phyloP scores from a whole-genome alignment of 1,140 invertebrate species.

The Pteromalus puparum region DNA sequence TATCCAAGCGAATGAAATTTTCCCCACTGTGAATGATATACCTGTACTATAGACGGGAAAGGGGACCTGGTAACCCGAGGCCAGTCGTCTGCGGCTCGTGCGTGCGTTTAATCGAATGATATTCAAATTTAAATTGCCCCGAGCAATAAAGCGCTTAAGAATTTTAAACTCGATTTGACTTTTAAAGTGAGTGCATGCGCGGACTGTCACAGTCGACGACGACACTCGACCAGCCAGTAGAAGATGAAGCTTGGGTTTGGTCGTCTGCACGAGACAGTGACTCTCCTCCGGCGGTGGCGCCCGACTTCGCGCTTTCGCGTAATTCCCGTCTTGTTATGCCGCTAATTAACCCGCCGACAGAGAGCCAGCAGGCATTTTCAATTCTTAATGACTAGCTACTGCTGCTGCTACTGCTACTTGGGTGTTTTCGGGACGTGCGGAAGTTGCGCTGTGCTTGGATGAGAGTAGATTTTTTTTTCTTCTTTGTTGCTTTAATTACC shows the following conservation, averaged over 20 bases:
- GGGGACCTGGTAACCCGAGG: neutral
- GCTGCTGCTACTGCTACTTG: neutral
- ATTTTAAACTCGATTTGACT: slow-evolving; percentile 59
- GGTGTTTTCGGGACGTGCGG: neutral
- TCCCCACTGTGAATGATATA: neutral
- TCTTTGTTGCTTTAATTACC: neutral
- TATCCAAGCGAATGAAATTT: neutral
- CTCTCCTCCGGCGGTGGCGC: neutral
- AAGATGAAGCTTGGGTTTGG: neutral
- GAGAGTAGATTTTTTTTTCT: neutral
- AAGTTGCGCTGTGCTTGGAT: neutral
- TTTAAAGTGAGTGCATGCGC: slow-evolving; percentile 53
- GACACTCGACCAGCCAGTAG: neutral
- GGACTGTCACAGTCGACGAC: neutral
- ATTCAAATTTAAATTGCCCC: slow-evolving; percentile 58
- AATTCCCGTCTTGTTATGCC: slow-evolving; percentile 27
- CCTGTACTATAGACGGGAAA: neutral
- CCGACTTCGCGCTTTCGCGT: neutral
- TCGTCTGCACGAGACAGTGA: neutral
- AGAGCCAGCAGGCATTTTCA: neutral
- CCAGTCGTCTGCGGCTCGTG: neutral
- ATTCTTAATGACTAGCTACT: neutral
- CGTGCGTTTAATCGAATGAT: slow-evolving; percentile 59
- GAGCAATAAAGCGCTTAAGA: slow-evolving; percentile 58
- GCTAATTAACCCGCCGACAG: slow-evolving; percentile 3